Evolutionary conservation across 1,140 invertebrate genomes (phyloP).

Genomic region (Drosophila kanapiae): DNA sequence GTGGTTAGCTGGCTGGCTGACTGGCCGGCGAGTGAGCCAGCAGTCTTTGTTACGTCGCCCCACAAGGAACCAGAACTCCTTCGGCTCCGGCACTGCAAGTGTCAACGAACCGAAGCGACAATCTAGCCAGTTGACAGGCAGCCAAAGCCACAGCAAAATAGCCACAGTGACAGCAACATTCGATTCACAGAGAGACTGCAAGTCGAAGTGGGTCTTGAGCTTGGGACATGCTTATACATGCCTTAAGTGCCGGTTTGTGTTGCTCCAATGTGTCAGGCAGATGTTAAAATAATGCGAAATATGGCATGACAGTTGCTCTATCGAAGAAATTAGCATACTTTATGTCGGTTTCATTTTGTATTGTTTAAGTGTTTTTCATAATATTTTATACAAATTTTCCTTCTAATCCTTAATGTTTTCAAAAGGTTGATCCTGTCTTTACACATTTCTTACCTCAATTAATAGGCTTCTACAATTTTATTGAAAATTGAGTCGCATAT

Average conservation of each 20-base stretch:
- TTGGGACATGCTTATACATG: conserved; percentile 42
- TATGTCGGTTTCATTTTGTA: background rate
- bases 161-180: conserved; percentile 12
- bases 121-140: conserved; percentile 76
- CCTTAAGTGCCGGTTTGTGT: conserved; percentile 44
- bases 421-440: background rate
- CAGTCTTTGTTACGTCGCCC: conserved; percentile 18
- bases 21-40: conserved; percentile 7
- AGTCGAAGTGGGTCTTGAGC: conserved; percentile 23
- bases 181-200: conserved; percentile 26
- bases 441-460: background rate
- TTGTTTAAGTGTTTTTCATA: too few species aligned
- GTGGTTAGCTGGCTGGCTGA: conserved; percentile 39
- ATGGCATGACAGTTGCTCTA: conserved; percentile 17
- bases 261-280: conserved; percentile 66
- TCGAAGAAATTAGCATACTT: conserved; percentile 6
- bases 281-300: conserved; percentile 61
- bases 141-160: conserved; percentile 24
- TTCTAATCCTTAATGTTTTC: background rate
- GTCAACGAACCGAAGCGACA: conserved; percentile 71
- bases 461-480: background rate
- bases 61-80: conserved; percentile 56
- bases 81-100: conserved; percentile 62
- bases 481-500: background rate
- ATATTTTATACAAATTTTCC: background rate